Conservation (phyloP, 2,113 vertebrate genomes). For the Tonatia bakeri region DNA sequence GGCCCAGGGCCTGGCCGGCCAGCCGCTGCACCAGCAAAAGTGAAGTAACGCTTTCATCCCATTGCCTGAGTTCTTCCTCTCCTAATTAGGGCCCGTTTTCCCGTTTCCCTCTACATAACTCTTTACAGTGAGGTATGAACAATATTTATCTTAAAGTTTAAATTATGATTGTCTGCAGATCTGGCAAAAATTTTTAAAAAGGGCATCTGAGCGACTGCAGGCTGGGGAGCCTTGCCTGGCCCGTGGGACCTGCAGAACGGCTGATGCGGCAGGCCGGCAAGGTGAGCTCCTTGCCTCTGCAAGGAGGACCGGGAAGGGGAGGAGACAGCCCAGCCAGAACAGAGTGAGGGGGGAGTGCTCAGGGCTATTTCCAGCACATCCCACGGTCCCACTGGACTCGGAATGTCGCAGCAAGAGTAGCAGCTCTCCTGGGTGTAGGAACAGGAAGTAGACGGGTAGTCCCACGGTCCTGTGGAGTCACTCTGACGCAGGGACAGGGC, state of each 20-base stretch:
- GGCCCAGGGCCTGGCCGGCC: not conserved
- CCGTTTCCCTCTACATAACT: not conserved
- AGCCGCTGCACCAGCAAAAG: not conserved
- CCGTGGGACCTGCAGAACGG: not conserved
- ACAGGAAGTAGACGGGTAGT: not conserved
- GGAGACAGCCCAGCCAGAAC: not conserved
- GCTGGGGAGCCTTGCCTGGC: rapidly evolving
- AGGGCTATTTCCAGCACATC: not conserved
- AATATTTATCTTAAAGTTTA: not conserved
- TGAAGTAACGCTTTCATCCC: rapidly evolving
- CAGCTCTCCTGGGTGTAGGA: not conserved
- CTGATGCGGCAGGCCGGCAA: rapidly evolving
- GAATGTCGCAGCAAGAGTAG: not conserved
- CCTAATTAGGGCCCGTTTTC: not conserved
- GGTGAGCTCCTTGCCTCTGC: not conserved
- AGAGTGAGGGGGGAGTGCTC: not conserved
- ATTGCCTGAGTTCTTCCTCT: not conserved
- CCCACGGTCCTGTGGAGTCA: not conserved
- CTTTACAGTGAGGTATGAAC: not conserved
- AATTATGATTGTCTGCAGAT: not conserved
- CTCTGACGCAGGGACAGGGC: not conserved
- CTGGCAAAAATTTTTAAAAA: not conserved
- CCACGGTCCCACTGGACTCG: not conserved
- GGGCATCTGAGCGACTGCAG: not conserved
- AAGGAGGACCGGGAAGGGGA: not conserved